Evolutionary conservation across 2,888 invertebrate genomes (phyloP), one percentile per base, ranked within the genome.

Genomic region (Poecilobothrus nobilitatus): DNA sequence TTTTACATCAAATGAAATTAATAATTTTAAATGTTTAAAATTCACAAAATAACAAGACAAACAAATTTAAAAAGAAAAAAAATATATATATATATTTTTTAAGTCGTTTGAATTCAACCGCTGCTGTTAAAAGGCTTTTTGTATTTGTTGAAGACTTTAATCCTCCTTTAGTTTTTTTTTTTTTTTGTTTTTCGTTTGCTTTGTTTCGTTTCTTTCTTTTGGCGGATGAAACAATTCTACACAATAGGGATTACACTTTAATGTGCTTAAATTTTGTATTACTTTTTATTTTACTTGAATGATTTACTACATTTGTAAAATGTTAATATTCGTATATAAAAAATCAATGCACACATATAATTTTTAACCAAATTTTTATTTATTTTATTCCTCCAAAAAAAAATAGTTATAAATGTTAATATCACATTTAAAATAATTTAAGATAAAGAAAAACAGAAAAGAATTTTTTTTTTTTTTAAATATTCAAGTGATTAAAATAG

Each of bases 121-220:
- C 53, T 53, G 53, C 53, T 53, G 53, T n/a, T 53, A 53, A 53
- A 53, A 53, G 53, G 53, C 53, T 53, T 53, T 53, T 53, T 53
- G 53, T 53, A 53, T 53, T 53, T 53, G 53, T 53, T 53, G 53
- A 53, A 53, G 53, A 53, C 53, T 53, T 53, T 53, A 53, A 53
- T 53, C 53, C 15, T n/a, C 53, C 15, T 37, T 37, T 12, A n/a
- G n/a, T 8, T 37, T 37, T 10, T 37, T 37, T 37, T 37, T 12
- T 37, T 37, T 41, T 18, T 53, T 53, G 15, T 53, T 53, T 27
- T 53, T 18, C 53, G 7, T 18, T 18, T 53, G 12, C 15, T 12
- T 41, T 15, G 15, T 41, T 41, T 9, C 9, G 7, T 41, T 12
- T 41, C 15, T 6, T 41, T 41, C 41, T 41, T 8, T 41, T 41